Evolutionary conservation across 2,888 invertebrate species (phyloP).

Genomic region (Ethmia dodecea): DNA sequence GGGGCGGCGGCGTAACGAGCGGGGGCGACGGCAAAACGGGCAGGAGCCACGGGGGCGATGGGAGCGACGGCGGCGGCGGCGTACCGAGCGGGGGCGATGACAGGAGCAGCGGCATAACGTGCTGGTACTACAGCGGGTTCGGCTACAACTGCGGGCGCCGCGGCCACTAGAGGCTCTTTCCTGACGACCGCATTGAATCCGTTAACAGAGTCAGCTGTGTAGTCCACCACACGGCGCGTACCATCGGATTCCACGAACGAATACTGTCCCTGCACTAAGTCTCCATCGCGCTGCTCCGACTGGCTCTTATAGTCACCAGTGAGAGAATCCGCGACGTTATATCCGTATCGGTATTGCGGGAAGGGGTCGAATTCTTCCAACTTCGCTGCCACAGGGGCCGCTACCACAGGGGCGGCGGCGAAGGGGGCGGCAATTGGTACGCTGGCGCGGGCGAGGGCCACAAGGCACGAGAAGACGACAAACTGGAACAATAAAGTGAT

Average conservation of each 20-base stretch:
- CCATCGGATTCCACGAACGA: conserved; percentile 57
- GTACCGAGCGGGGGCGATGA: conserved; percentile 17
- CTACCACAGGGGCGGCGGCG: conserved; percentile 14
- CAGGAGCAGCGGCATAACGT: conserved; percentile 26
- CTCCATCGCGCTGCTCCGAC: conserved; percentile 68
- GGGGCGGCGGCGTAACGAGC: conserved; percentile 19
- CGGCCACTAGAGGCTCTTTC: conserved; percentile 45
- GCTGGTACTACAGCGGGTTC: conserved; percentile 25
- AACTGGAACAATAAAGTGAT: conserved; percentile 33
- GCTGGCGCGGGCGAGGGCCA: conserved; percentile 45
- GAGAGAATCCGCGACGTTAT: conserved; percentile 53
- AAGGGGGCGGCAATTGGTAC: conserved; percentile 28
- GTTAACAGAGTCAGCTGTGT: conserved; percentile 52
- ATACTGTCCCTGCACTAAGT: conserved; percentile 64
- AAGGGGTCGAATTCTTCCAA: conserved; percentile 70
- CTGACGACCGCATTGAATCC: conserved; percentile 62
- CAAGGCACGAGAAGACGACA: conserved; percentile 48
- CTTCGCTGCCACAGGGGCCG: conserved; percentile 29
- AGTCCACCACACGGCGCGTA: conserved; percentile 56
- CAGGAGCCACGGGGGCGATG: conserved; percentile 27
- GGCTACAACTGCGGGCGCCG: conserved; percentile 33
- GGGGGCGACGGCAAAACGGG: conserved; percentile 25
- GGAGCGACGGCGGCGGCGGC: conserved; percentile 35
- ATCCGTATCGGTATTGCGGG: conserved; percentile 75
- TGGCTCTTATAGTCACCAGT: conserved; percentile 65